These are phyloP conservation scores for Pectinophora gossypiella DNA, from an alignment of 1,140 invertebrate species.

Conservation along the genomic window DNA sequence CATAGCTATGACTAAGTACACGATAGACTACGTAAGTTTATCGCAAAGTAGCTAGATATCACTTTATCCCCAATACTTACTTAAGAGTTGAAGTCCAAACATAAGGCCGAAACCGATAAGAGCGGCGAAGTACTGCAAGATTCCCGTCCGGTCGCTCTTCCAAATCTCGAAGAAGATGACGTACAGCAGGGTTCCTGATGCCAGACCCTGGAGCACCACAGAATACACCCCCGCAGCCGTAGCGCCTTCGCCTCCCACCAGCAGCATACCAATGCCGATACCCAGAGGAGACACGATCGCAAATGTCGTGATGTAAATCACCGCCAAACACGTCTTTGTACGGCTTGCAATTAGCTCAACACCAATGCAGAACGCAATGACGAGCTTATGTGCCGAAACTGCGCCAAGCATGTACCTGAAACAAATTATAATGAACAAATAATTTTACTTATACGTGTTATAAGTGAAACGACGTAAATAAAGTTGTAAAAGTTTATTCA, in stretches of 20 bases:
- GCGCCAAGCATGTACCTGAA: constrained; percentile 86
- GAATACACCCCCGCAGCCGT: constrained; percentile 78
- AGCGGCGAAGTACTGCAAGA: constrained; percentile 83
- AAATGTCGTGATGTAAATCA: constrained; percentile 85
- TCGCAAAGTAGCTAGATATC: no score
- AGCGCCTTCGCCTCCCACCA: constrained; percentile 73
- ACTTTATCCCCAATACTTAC: no score
- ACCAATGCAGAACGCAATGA: constrained; percentile 92
- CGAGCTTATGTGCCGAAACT: constrained; percentile 91
- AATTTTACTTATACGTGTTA: not conserved
- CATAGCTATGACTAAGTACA: no score
- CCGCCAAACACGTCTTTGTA: constrained; percentile 77
- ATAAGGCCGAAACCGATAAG: constrained; percentile 85
- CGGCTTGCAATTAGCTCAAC: constrained; percentile 84
- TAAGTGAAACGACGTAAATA: not conserved
- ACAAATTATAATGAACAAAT: constrained; percentile 12
- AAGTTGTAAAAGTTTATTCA: not conserved
- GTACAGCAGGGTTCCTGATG: constrained; percentile 91
- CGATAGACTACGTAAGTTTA: no score
- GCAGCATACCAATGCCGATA: constrained; percentile 83
- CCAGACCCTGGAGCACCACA: constrained; percentile 87
- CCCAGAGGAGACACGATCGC: constrained; percentile 88
- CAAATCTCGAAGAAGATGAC: constrained; percentile 95
- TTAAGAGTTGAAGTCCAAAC: constrained; percentile 84
- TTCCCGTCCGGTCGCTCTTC: constrained; percentile 84